These are phyloP conservation scores for Eupristina koningsbergeri DNA, from an alignment of 1,140 invertebrate genomes.

Conservation along the genomic window DNA sequence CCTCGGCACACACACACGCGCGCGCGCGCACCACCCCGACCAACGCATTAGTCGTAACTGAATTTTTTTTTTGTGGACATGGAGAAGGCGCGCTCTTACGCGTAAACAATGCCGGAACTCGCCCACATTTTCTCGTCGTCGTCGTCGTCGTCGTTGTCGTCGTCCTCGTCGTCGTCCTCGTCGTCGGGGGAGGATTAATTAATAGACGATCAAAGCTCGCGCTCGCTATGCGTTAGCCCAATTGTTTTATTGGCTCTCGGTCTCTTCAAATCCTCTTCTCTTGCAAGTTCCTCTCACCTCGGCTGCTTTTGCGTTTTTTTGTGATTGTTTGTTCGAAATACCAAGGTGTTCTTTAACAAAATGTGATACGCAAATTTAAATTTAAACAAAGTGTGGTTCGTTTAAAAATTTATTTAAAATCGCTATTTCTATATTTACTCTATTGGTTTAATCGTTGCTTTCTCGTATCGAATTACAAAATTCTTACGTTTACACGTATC, in stretches of 20 bases:
- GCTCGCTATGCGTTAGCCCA: not conserved
- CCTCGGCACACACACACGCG: not conserved
- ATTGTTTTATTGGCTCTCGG: not conserved
- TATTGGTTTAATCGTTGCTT: not conserved
- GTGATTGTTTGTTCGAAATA: not conserved
- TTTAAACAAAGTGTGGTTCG: not conserved
- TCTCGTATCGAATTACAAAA: not conserved
- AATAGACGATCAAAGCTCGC: not conserved
- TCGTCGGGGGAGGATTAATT: not conserved
- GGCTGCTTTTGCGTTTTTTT: not conserved
- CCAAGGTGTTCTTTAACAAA: not conserved
- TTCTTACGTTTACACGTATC: not conserved
- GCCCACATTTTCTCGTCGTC: not conserved
- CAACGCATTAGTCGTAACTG: not conserved
- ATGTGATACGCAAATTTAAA: not conserved
- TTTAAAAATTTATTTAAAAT: not conserved
- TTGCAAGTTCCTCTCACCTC: not conserved
- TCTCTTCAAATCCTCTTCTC: not conserved
- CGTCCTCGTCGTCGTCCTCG: no score
- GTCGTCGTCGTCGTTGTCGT: no score
- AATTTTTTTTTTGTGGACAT: not conserved
- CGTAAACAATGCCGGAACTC: conserved; percentile 41
- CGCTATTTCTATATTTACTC: not conserved
- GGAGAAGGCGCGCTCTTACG: not conserved
- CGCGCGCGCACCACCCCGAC: not conserved